A percentile compares a stretch with the other conserved stretches of the same genome.
These are phyloP conservation scores for Harpegnathos saltator DNA, from an alignment of 1,140 invertebrate species.

Conservation along the genomic window DNA sequence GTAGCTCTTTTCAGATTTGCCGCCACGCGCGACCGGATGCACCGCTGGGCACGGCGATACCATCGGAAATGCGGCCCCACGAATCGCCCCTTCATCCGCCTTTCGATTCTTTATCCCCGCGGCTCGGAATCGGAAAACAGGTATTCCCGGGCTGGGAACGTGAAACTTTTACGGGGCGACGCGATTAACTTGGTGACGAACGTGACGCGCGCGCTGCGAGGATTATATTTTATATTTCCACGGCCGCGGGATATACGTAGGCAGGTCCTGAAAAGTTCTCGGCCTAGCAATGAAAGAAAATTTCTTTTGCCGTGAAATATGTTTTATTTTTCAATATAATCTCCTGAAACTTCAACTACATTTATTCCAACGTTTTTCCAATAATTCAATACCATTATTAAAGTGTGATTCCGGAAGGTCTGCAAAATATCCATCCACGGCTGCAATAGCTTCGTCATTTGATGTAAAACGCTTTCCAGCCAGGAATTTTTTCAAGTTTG, in stretches of 20 bases:
- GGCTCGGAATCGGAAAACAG: conserved; percentile 39
- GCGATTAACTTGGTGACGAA: conserved; percentile 47
- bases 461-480: too few relatives aligned
- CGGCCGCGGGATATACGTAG: not conserved
- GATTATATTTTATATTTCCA: conserved; percentile 50
- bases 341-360: too few relatives aligned
- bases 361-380: too few relatives aligned
- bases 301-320: too few relatives aligned
- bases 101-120: conserved; percentile 50
- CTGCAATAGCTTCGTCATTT: too few relatives aligned
- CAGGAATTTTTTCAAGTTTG: too few relatives aligned
- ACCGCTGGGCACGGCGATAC: conserved; percentile 41
- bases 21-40: not conserved
- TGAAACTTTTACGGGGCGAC: conserved; percentile 24
- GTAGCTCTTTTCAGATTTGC: not conserved
- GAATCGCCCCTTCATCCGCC: conserved; percentile 47
- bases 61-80: conserved; percentile 28
- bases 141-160: conserved; percentile 4
- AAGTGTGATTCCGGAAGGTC: too few relatives aligned
- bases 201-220: conserved; percentile 4
- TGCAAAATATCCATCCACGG: too few relatives aligned
- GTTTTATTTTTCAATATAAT: too few relatives aligned
- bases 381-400: too few relatives aligned
- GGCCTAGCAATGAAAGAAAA: too few relatives aligned
- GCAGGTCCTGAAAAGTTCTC: too few relatives aligned